Percentiles rank a stretch among this genome's conserved stretches.
phyloP scores from a whole-genome alignment of 2,113 vertebrate genomes.

The Sinosuthora webbiana region DNA sequence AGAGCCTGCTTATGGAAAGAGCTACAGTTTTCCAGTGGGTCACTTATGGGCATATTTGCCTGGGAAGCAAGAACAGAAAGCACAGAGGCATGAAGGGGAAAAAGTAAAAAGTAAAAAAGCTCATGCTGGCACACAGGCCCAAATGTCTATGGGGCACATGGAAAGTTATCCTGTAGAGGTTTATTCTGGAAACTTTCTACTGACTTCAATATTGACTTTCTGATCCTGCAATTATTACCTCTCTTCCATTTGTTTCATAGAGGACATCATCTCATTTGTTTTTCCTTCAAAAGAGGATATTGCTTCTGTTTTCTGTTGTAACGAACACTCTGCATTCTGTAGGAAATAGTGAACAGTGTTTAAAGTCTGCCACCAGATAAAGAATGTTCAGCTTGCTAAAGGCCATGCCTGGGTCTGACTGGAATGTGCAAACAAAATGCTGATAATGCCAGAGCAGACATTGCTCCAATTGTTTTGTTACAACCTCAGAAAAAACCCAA shows the following conservation, averaged over 20 bases:
- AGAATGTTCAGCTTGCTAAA: background rate
- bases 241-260: constrained; percentile 85
- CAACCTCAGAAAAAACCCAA: background rate
- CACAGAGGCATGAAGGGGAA: fast-evolving
- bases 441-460: background rate
- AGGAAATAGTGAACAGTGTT: background rate
- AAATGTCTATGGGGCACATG: background rate
- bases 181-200: background rate
- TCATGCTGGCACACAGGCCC: background rate
- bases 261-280: constrained; percentile 82
- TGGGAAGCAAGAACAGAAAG: background rate
- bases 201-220: background rate
- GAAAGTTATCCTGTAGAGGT: background rate
- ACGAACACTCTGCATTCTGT: constrained; percentile 81
- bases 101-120: background rate
- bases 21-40: background rate
- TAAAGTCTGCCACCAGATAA: background rate
- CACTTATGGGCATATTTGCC: background rate
- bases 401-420: background rate
- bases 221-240: constrained; percentile 74
- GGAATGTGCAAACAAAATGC: constrained; percentile 18
- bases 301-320: constrained; percentile 85
- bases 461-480: background rate
- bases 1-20: background rate
- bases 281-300: constrained; percentile 84